These are phyloP conservation scores for Achroia grisella DNA, from an alignment of 1,140 invertebrate species.

Conservation along the genomic window DNA sequence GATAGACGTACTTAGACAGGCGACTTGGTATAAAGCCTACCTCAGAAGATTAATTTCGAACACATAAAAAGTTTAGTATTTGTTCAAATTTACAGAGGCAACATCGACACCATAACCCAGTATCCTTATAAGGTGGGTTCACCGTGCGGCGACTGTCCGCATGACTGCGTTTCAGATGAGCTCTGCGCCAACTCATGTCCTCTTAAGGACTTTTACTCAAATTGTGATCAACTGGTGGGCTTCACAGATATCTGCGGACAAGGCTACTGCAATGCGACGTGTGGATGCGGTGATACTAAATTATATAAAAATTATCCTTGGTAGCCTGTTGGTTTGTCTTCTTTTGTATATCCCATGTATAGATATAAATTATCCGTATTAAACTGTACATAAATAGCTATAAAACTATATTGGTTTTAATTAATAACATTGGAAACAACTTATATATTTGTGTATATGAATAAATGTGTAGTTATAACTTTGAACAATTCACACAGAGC, in stretches of 20 bases:
- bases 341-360: too few species aligned
- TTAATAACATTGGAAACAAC: too few species aligned
- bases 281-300: slow-evolving; percentile 76
- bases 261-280: slow-evolving; percentile 81
- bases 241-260: slow-evolving; percentile 73
- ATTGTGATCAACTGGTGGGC: slow-evolving; percentile 80
- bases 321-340: slow-evolving; percentile 7
- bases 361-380: too few species aligned
- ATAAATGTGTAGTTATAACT: too few species aligned
- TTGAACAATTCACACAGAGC: too few species aligned
- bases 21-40: too few species aligned
- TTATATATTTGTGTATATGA: too few species aligned
- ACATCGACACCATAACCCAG: slow-evolving; percentile 76
- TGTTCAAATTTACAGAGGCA: slow-evolving; percentile 76
- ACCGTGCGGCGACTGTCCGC: slow-evolving; percentile 78
- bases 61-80: too few species aligned
- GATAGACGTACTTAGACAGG: too few species aligned
- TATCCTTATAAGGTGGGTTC: slow-evolving; percentile 80
- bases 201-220: slow-evolving; percentile 81
- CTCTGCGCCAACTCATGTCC: slow-evolving; percentile 85
- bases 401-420: too few species aligned
- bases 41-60: too few species aligned
- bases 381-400: too few species aligned
- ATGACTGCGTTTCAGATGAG: slow-evolving; percentile 74
- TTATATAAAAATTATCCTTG: slow-evolving; percentile 60